Base-by-base conservation (phyloP, 2,888 invertebrate genomes). In the Rhopalosiphum nymphaeae region DNA sequence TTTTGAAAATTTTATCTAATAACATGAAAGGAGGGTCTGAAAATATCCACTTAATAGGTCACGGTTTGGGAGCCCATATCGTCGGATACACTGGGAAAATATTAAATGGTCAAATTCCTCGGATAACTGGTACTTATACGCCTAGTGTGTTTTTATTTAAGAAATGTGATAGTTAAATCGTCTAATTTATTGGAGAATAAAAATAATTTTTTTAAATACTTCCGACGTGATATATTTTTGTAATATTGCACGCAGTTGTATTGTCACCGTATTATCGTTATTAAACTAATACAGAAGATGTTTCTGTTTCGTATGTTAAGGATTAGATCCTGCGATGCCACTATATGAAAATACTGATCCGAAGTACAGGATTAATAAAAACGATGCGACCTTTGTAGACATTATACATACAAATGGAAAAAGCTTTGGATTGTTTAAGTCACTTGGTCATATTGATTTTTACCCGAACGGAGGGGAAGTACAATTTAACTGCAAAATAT, bases 381-480 rank as follows among this genome's bases (percentile, higher is more conserved):
- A 93, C 10, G 94, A 95, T 84, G 95, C 94, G 9, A 85, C 67
- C 2, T 95, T 94, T 49, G 95, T 95, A 49, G 95, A 95, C 57
- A 90, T 95, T 42, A 91, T 95, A 3, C 95, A 95, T 91, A 95
- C 95, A 10, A 85, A 89, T 7, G 88, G 94, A 7, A 87, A 84
- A 29, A 44, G 53, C 21, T 21, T 94, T 1, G 95, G 94, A n/a
- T 29, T 91, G 29, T 57, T 42, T 42, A 9, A 61, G 13, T 21
- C 93, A 1, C 67, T 93, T 3, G 95, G 95, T 11, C 57, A 94
- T 86, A 94, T 93, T 0, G 94, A 94, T 92, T 94, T 95, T 87
- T 94, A 91, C 84, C 95, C 94, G 13, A 94, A 94, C 57, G 94
- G 94, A 26, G 95, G 95, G 84, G 88, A 46, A 21, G 26, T 49